Percentiles rank a stretch among this genome's conserved stretches.
These are phyloP conservation scores for Aphodius sticticus DNA, from an alignment of 2,888 invertebrate genomes.

Conservation along the genomic window DNA sequence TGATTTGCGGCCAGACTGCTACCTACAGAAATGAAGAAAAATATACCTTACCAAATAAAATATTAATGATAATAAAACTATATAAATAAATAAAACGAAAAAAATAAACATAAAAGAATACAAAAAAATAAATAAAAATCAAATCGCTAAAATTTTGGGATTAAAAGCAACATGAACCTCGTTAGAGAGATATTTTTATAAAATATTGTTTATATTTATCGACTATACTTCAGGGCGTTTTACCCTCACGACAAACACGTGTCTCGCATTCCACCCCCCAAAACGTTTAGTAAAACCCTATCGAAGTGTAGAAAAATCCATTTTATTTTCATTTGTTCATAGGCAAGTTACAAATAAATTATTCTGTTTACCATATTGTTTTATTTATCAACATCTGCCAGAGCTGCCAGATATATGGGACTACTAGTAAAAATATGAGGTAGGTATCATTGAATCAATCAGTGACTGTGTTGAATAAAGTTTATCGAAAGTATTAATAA, in stretches of 20 bases:
- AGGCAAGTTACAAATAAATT: slow-evolving; percentile 39
- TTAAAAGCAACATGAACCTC: background rate
- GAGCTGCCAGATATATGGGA: background rate
- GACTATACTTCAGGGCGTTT: slow-evolving; percentile 35
- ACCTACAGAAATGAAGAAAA: slow-evolving; percentile 29
- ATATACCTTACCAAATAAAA: slow-evolving; percentile 24
- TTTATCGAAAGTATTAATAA: too few species aligned
- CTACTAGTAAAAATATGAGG: background rate
- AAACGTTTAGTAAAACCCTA: slow-evolving; percentile 30
- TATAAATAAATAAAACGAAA: slow-evolving; percentile 19
- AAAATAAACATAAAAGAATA: slow-evolving; percentile 24
- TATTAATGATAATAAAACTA: slow-evolving; percentile 28
- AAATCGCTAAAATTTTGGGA: slow-evolving; percentile 12
- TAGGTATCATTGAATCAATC: too few species aligned
- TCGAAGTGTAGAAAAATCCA: slow-evolving; percentile 31
- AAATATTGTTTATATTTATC: slow-evolving; percentile 24
- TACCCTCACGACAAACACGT: slow-evolving; percentile 47
- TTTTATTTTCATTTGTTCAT: slow-evolving; percentile 33
- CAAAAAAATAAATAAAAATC: slow-evolving; percentile 28
- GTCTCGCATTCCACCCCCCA: slow-evolving; percentile 57
- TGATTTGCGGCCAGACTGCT: slow-evolving; percentile 36
- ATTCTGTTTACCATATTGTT: slow-evolving; percentile 33
- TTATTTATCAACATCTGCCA: slow-evolving; percentile 15
- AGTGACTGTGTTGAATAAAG: too few species aligned
- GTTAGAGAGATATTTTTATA: slow-evolving; percentile 32